These are phyloP conservation scores for Tipula vernalis DNA, from an alignment of 2,888 invertebrate genomes.

Conservation along the genomic window DNA sequence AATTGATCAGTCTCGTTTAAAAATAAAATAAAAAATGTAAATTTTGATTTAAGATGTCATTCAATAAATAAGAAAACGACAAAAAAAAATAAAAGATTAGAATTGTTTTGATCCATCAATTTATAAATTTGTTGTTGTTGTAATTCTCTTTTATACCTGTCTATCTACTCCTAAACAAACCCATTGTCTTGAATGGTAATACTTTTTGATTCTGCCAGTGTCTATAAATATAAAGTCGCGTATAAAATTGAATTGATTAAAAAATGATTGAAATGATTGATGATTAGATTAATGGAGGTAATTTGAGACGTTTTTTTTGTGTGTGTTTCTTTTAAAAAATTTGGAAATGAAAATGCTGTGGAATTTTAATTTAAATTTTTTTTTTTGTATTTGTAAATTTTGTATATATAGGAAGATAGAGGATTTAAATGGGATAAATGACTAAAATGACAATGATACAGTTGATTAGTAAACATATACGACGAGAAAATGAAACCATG, in stretches of 20 bases:
- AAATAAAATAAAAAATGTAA: neutral
- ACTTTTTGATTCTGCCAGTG: neutral
- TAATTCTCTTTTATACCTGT: neutral
- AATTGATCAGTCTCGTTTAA: neutral
- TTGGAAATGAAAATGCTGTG: neutral
- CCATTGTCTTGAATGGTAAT: neutral
- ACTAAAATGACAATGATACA: neutral
- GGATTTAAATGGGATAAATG: neutral
- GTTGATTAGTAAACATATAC: neutral
- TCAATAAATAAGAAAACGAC: neutral
- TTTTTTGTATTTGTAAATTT: neutral
- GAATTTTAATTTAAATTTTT: neutral
- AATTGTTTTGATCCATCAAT: neutral
- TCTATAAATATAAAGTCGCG: neutral
- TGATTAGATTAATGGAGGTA: neutral
- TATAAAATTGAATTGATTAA: slow-evolving; percentile 6
- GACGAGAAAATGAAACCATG: neutral
- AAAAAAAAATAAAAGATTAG: neutral
- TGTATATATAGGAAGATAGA: neutral
- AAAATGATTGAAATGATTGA: slow-evolving; percentile 8
- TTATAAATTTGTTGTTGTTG: neutral
- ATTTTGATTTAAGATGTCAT: neutral
- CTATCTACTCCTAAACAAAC: neutral
- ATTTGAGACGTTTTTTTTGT: neutral
- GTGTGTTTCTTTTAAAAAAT: neutral